phyloP scores from a whole-genome alignment of 2,113 vertebrate species.

The Lamprologus speciosus region DNA sequence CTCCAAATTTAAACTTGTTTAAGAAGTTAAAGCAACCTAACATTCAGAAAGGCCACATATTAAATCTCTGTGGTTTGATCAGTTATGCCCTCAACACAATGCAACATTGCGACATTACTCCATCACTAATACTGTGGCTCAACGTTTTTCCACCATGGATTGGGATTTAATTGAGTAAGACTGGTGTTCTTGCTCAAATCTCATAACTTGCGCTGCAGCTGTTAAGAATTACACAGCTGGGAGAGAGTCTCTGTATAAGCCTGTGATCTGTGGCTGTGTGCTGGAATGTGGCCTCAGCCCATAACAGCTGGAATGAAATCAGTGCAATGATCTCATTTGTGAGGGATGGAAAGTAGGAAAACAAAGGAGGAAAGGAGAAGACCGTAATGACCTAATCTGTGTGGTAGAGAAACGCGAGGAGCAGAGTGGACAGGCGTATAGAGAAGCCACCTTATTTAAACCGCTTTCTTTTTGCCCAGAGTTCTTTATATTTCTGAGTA shows the following conservation, averaged over 20 bases:
- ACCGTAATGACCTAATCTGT: neutral
- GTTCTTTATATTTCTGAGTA: neutral
- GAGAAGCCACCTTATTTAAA: neutral
- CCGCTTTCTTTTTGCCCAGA: neutral
- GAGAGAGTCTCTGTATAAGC: neutral
- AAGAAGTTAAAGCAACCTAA: neutral
- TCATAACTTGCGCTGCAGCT: conserved; percentile 30
- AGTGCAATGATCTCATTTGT: conserved; percentile 42
- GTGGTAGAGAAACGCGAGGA: neutral
- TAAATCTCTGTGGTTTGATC: neutral
- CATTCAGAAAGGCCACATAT: neutral
- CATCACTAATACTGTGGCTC: neutral
- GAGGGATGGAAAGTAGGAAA: conserved; percentile 6
- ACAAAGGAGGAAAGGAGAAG: neutral
- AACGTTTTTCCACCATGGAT: neutral
- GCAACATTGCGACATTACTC: neutral
- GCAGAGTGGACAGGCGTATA: neutral
- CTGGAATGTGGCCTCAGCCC: conserved; percentile 32
- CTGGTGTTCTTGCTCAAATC: conserved; percentile 19
- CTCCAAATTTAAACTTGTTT: neutral
- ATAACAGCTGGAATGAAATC: conserved; percentile 52
- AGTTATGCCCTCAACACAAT: neutral
- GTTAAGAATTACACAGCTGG: conserved; percentile 39
- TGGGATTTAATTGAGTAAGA: neutral
- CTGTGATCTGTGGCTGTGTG: conserved; percentile 9